Conservation (phyloP, 1,140 invertebrate species). For the Drosophila pseudoananassae region DNA sequence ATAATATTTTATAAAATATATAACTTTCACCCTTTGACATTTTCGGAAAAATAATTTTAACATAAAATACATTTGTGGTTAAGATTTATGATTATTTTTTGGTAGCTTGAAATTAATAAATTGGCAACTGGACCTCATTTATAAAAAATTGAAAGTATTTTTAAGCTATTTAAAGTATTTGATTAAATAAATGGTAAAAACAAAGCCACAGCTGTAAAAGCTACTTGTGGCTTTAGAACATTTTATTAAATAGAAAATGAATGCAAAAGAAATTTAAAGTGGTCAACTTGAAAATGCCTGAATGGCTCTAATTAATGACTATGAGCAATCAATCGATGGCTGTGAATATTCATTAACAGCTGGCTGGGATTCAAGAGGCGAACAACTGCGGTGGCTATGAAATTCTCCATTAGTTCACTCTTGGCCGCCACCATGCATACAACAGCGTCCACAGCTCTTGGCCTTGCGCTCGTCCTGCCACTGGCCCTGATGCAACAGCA, state of each 20-base stretch:
- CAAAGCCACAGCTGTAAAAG: neutral
- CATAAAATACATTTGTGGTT: neutral
- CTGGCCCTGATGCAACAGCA: conserved; percentile 9
- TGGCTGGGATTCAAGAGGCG: conserved; percentile 1
- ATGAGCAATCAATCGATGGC: neutral
- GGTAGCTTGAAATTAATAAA: neutral
- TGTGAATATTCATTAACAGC: conserved; percentile 9
- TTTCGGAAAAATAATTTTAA: too few relatives aligned
- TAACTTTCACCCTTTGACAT: neutral
- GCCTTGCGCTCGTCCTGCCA: conserved; percentile 14
- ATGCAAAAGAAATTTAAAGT: too few relatives aligned
- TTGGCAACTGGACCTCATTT: neutral
- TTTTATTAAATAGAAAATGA: neutral
- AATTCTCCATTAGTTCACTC: conserved; percentile 1
- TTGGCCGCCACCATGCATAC: conserved; percentile 6
- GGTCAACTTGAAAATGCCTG: neutral
- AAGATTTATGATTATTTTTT: neutral
- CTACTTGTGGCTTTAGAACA: neutral
- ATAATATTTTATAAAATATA: neutral
- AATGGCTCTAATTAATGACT: neutral
- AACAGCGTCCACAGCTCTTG: neutral
- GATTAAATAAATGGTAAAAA: neutral
- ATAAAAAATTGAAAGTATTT: neutral
- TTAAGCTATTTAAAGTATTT: neutral
- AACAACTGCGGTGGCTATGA: conserved; percentile 1